Conservation (phyloP, 2,888 invertebrate species). For the Sesia bembeciformis region DNA sequence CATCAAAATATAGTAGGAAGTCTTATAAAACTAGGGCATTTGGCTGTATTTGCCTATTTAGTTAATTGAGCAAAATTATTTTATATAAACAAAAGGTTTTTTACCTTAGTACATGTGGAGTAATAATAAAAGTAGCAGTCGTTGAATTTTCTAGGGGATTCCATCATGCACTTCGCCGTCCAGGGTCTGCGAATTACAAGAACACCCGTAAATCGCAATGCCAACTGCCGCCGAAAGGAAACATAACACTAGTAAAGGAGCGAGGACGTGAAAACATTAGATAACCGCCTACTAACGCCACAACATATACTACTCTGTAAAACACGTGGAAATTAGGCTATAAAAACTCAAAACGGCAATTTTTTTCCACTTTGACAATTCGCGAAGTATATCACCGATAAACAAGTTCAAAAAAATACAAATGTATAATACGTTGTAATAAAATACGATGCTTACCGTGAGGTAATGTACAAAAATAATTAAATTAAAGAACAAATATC, state of each 20-base stretch:
- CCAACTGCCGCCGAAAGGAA: conserved; percentile 21
- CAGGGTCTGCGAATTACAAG: conserved; percentile 18
- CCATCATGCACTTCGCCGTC: conserved; percentile 69
- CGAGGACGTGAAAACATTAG: neutral
- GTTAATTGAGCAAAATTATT: no score
- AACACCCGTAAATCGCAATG: conserved; percentile 18
- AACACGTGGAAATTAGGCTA: conserved; percentile 28
- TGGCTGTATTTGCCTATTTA: no score
- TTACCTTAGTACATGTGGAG: conserved; percentile 89
- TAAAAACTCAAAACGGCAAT: conserved; percentile 31
- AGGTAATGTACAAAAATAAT: conserved; percentile 55
- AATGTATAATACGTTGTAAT: conserved; percentile 21
- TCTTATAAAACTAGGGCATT: no score
- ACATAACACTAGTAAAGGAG: conserved; percentile 1
- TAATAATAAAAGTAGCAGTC: conserved; percentile 94
- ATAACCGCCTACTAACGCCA: neutral
- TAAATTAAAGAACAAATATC: conserved; percentile 61
- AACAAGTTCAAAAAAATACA: conserved; percentile 44
- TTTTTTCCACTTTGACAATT: conserved; percentile 60
- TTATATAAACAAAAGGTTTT: neutral
- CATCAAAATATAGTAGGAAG: no score
- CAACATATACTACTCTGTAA: conserved; percentile 1
- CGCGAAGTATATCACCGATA: conserved; percentile 48
- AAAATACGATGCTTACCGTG: conserved; percentile 48
- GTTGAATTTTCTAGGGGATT: conserved; percentile 83